These are phyloP conservation scores for Neostethus bicornis DNA, from an alignment of 2,797 vertebrate species.

Conservation along the genomic window DNA sequence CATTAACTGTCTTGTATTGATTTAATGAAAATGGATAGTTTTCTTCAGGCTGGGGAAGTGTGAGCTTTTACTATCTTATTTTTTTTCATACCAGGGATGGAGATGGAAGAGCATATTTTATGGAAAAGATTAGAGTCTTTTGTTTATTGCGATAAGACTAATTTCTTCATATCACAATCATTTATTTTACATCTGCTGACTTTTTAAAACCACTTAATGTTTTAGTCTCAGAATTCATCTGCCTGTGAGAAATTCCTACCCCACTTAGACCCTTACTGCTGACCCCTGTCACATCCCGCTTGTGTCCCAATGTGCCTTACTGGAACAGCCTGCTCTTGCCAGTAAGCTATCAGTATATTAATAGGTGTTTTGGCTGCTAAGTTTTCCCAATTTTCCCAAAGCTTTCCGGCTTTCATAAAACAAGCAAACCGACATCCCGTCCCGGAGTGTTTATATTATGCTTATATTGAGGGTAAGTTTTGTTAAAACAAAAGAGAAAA, in stretches of 20 bases:
- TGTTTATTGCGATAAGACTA: too few relatives aligned
- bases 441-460: too few relatives aligned
- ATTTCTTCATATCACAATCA: slow-evolving; percentile 19
- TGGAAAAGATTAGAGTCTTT: too few relatives aligned
- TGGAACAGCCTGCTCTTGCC: slow-evolving; percentile 70
- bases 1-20: slow-evolving; percentile 6
- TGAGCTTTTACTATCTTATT: slow-evolving; percentile 3
- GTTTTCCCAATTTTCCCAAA: slow-evolving; percentile 55
- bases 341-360: slow-evolving; percentile 76
- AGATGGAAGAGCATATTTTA: background rate
- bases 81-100: background rate
- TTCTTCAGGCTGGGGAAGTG: slow-evolving; percentile 10
- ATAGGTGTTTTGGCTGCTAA: slow-evolving; percentile 71
- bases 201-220: slow-evolving; percentile 18
- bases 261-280: background rate
- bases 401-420: slow-evolving; percentile 54
- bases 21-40: slow-evolving; percentile 18
- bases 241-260: slow-evolving; percentile 50
- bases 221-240: slow-evolving; percentile 15
- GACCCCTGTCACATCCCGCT: background rate
- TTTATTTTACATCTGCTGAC: slow-evolving; percentile 31
- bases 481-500: too few relatives aligned
- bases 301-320: slow-evolving; percentile 40
- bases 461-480: too few relatives aligned
- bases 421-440: slow-evolving; percentile 56